Evolutionary conservation across 2,888 invertebrate genomes (phyloP), one percentile per base, ranked within the genome.

Genomic region (Eustalomyia histrio): DNA sequence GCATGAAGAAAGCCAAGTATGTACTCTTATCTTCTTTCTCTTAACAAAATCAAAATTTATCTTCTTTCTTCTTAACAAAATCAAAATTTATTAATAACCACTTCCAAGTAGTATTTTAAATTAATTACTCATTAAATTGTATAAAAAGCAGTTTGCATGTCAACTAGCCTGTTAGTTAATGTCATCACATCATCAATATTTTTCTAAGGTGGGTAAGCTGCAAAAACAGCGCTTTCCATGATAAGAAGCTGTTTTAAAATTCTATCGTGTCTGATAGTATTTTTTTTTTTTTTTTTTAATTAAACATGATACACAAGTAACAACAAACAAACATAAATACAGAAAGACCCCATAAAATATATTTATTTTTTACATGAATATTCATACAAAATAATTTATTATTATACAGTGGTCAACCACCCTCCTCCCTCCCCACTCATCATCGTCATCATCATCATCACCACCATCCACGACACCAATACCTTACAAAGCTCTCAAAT

Each of bases 101-200:
- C 14, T 47, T 47, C 6, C n/a, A 12, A n/a, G n/a, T 1, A n/a
- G 2, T 6, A n/a, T 47, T 47, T 47, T n/a, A 5, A 47, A 47
- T 43, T 14, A 12, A 1, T 14, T 43, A 14, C 14, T 43, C 43
- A 43, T 47, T 47, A 47, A 47, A 47, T 47, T 14, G 43, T 2
- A 47, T n/a, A n/a, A n/a, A 14, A 47, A 47, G 4, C 14, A 47
- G 43, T 47, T 72, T 73, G 78, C 78, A 73, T 79, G 78, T 79
- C 78, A 67, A 52, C 29, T 29, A 68, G 61, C 60, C 68, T 61
- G 78, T 73, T 73, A 14, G 72, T 60, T 21, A 39, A 73, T 79
- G 78, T 79, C 78, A 79, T 24, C 78, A 79, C 78, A 67, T 79
- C 78, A 79, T 68, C 67, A 79, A 68, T 55, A 68, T 57, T 50